These are phyloP conservation scores for Poeciliopsis occidentalis DNA, from an alignment of 2,113 vertebrate species.

Conservation along the genomic window DNA sequence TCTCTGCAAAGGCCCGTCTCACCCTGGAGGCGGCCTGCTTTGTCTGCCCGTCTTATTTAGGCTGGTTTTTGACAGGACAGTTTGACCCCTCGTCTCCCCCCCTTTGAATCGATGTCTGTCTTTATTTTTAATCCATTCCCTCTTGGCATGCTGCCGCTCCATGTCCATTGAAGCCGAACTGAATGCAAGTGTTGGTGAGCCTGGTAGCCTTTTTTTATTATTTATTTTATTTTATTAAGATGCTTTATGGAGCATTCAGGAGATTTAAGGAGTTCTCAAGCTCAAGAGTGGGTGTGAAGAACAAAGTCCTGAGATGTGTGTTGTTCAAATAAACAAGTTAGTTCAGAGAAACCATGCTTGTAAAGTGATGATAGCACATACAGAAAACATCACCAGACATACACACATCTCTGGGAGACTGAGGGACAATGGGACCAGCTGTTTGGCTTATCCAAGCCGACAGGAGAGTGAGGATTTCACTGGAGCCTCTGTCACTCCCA, in stretches of 20 bases:
- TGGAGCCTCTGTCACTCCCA: conserved; percentile 33
- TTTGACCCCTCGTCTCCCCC: conserved; percentile 36
- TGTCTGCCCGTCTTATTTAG: conserved; percentile 61
- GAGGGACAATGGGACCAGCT: conserved; percentile 48
- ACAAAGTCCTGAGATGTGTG: conserved; percentile 8
- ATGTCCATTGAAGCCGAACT: conserved; percentile 72
- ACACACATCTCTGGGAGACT: conserved; percentile 21
- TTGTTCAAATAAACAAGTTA: conserved; percentile 14
- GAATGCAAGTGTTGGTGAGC: conserved; percentile 69
- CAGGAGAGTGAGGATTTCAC: conserved; percentile 26
- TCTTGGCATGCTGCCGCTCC: conserved; percentile 62
- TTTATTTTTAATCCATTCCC: conserved; percentile 73
- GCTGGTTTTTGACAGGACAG: conserved; percentile 64
- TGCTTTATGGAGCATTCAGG: conserved; percentile 61
- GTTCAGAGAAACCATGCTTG: conserved; percentile 32
- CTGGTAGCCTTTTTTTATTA: conserved; percentile 40
- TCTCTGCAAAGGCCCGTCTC: conserved; percentile 33
- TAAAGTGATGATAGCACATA: conserved; percentile 18
- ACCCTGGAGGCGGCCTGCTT: conserved; percentile 48
- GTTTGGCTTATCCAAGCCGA: conserved; percentile 53
- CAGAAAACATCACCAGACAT: conserved; percentile 17
- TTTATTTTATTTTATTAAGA: conserved; percentile 55
- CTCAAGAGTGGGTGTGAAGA: conserved; percentile 7
- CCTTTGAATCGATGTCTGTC: conserved; percentile 38
- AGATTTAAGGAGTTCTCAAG: conserved; percentile 35